Percentiles rank a stretch among this genome's conserved stretches.
Evolutionary conservation across 1,140 invertebrate species (phyloP).

Genomic region (Pachypeltis micranthus): DNA sequence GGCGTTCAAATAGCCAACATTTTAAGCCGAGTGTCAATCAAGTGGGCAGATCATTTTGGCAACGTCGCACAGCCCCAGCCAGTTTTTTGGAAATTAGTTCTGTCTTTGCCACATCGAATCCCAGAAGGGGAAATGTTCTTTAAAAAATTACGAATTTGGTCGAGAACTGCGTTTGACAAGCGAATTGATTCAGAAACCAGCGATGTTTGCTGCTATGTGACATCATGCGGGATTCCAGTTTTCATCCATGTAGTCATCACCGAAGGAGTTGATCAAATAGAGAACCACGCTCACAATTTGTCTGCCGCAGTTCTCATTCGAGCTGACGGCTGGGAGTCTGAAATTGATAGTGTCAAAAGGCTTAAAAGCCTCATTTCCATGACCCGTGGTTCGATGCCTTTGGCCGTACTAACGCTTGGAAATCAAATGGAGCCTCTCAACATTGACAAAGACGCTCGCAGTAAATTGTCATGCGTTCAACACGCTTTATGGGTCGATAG

Average conservation of each 20-base stretch:
- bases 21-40: constrained; percentile 7
- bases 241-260: constrained; percentile 13
- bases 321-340: constrained; percentile 18
- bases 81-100: constrained; percentile 14
- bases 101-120: constrained; percentile 8
- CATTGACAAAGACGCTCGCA: not conserved
- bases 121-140: constrained; percentile 14
- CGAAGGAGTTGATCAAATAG: constrained; percentile 8
- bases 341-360: constrained; percentile 5
- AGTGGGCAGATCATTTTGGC: constrained; percentile 7
- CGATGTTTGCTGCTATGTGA: not conserved
- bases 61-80: constrained; percentile 13
- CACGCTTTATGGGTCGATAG: not conserved
- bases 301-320: constrained; percentile 18
- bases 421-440: not conserved
- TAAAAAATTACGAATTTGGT: constrained; percentile 19
- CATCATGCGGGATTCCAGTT: constrained; percentile 12
- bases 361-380: constrained; percentile 5
- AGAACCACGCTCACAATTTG: constrained; percentile 8
- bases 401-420: constrained; percentile 16
- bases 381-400: constrained; percentile 10
- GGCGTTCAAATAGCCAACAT: constrained; percentile 14
- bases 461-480: not conserved
- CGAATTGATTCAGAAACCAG: not conserved
- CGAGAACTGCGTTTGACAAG: constrained; percentile 16